Evolutionary conservation across 2,797 vertebrate genomes (phyloP).

Genomic region (Peromyscus eremicus): DNA sequence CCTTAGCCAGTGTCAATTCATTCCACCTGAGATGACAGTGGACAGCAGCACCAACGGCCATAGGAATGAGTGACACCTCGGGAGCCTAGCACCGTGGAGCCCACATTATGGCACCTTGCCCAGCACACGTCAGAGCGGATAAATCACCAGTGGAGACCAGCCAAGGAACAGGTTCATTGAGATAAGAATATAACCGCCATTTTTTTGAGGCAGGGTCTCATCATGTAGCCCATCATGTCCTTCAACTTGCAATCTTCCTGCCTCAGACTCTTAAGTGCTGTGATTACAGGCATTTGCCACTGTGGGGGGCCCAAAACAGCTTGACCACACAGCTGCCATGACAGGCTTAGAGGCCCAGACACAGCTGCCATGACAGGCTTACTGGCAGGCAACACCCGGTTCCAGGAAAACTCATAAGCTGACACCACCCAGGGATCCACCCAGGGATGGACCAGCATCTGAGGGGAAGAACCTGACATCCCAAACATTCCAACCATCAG

Average conservation of each 20-base stretch:
- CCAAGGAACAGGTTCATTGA: neutral
- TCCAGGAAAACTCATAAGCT: too few relatives aligned
- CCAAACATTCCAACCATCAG: too few relatives aligned
- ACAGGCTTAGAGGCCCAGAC: too few relatives aligned
- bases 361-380: too few relatives aligned
- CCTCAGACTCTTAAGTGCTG: neutral
- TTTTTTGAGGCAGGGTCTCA: too few relatives aligned
- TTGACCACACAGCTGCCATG: too few relatives aligned
- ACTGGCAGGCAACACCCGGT: too few relatives aligned
- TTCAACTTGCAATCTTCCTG: neutral
- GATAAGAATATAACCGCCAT: neutral
- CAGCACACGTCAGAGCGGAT: fast-evolving
- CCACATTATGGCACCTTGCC: neutral
- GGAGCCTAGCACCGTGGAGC: neutral
- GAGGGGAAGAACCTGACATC: too few relatives aligned
- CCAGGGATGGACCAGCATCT: too few relatives aligned
- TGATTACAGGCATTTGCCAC: neutral
- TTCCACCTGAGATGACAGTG: neutral
- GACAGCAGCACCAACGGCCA: neutral
- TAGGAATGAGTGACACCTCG: fast-evolving
- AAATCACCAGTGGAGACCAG: neutral
- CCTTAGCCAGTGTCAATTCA: neutral
- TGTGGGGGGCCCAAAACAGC: too few relatives aligned
- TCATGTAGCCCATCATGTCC: too few relatives aligned
- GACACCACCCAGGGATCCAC: too few relatives aligned